phyloP scores from a whole-genome alignment of 1,140 invertebrate genomes.

The Mizuhopecten yessoensis region DNA sequence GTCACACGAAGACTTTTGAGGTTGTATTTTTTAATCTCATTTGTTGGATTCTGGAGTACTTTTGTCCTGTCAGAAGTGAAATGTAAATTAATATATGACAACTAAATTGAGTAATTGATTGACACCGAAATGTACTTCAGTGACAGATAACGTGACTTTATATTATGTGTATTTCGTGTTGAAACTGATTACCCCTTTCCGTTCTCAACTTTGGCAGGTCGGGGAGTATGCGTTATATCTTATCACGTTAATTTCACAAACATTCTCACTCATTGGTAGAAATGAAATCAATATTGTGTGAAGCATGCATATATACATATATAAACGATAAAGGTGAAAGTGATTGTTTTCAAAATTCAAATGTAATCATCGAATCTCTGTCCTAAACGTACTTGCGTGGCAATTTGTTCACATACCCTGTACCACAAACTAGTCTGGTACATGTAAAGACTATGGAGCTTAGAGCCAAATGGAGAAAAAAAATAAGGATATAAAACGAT shows the following conservation, averaged over 20 bases:
- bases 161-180: background rate
- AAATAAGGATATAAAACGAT: too few relatives aligned
- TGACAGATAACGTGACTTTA: background rate
- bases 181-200: constrained; percentile 29
- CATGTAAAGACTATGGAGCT: background rate
- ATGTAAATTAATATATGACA: background rate
- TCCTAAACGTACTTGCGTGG: too few relatives aligned
- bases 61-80: background rate
- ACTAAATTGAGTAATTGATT: constrained; percentile 13
- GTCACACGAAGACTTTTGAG: too few relatives aligned
- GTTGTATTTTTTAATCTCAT: too few relatives aligned
- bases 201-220: background rate
- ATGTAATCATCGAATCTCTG: background rate
- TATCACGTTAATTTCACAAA: background rate
- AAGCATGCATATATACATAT: constrained; percentile 4
- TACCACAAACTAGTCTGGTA: background rate
- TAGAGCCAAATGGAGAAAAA: too few relatives aligned
- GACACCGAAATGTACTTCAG: constrained; percentile 2
- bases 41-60: too few relatives aligned
- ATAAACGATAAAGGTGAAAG: background rate
- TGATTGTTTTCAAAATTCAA: background rate
- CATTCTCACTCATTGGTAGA: background rate
- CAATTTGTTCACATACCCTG: too few relatives aligned
- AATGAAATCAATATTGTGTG: background rate
- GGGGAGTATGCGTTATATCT: background rate